These are phyloP conservation scores for Gortyna flavago DNA, from an alignment of 2,888 invertebrate species.

Conservation along the genomic window DNA sequence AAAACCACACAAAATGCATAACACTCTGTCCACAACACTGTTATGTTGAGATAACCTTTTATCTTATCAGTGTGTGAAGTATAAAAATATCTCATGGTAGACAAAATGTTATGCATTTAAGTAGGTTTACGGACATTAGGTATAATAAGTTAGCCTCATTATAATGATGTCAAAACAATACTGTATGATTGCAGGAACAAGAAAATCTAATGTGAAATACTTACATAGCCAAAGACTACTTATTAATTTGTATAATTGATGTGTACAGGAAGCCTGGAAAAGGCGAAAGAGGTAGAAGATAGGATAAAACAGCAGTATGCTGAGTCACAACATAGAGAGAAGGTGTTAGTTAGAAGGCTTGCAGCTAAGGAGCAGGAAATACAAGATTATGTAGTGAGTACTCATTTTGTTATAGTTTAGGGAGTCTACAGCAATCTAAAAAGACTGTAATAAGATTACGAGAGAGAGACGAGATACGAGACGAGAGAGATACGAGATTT, in stretches of 20 bases:
- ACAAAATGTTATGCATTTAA: constrained; percentile 51
- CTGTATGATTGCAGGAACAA: constrained; percentile 34
- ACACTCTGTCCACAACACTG: constrained; percentile 42
- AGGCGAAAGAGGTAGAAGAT: constrained; percentile 94
- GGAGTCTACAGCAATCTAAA: neutral
- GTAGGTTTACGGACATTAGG: constrained; percentile 35
- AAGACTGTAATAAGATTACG: neutral
- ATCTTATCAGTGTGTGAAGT: constrained; percentile 46
- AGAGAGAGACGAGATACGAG: too few species aligned
- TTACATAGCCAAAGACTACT: neutral
- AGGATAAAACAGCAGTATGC: constrained; percentile 94
- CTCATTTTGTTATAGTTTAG: neutral
- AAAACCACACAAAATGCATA: constrained; percentile 40
- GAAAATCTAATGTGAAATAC: constrained; percentile 25
- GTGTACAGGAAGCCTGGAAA: constrained; percentile 92
- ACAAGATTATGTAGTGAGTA: constrained; percentile 97
- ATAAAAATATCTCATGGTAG: constrained; percentile 39
- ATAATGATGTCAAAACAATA: constrained; percentile 28
- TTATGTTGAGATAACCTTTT: constrained; percentile 42
- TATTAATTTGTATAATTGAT: constrained; percentile 64
- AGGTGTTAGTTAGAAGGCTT: constrained; percentile 96
- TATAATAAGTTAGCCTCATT: constrained; percentile 39
- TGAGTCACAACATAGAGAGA: constrained; percentile 97
- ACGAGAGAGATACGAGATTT: too few species aligned
- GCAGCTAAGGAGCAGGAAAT: constrained; percentile 99